These are phyloP conservation scores for Junonia oenone DNA, from an alignment of 2,888 invertebrate genomes.

Conservation along the genomic window DNA sequence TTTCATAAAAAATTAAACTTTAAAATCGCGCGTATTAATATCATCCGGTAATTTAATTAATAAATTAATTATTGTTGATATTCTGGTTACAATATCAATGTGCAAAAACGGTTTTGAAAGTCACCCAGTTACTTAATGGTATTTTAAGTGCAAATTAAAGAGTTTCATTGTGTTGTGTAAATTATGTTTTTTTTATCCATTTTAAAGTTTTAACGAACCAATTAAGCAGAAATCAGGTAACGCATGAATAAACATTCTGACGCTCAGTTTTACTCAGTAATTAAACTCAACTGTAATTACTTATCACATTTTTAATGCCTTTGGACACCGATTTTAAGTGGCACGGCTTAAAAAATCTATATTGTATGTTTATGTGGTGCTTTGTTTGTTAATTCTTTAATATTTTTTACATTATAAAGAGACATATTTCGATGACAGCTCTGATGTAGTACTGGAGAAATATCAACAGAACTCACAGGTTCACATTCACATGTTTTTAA, in stretches of 20 bases:
- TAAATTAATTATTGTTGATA: background rate
- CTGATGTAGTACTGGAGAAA: no score
- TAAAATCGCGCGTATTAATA: no score
- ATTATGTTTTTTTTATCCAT: background rate
- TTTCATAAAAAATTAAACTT: no score
- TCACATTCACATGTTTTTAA: no score
- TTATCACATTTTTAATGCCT: background rate
- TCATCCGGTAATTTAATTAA: background rate
- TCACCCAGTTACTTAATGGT: background rate
- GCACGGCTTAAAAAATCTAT: background rate
- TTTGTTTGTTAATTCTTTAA: background rate
- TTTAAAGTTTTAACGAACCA: conserved; percentile 1
- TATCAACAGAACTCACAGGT: no score
- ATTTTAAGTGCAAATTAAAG: background rate
- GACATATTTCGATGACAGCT: no score
- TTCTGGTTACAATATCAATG: background rate
- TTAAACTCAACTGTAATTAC: background rate
- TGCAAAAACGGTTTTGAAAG: background rate
- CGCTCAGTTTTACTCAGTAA: background rate
- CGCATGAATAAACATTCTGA: conserved; percentile 3
- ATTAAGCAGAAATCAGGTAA: conserved; percentile 2
- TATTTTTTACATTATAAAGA: no score
- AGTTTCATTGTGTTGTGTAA: background rate
- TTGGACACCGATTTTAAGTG: background rate
- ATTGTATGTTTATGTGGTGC: background rate